These are phyloP conservation scores for Peucedramus taeniatus DNA, from an alignment of 2,113 vertebrate species.

Conservation along the genomic window DNA sequence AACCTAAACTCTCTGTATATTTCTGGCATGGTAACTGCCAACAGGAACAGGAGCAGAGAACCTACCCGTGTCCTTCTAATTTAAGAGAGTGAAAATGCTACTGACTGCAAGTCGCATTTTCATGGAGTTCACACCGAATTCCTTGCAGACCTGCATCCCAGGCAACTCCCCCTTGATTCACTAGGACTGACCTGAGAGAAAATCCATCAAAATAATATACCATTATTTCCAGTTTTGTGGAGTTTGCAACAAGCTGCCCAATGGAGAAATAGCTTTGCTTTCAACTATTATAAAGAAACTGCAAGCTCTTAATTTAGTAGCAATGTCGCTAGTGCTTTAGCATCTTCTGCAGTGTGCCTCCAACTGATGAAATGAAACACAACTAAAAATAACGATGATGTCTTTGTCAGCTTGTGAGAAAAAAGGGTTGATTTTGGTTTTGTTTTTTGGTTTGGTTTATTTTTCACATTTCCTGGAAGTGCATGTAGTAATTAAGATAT, in stretches of 20 bases:
- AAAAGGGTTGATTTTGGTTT: background rate
- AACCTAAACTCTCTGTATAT: background rate
- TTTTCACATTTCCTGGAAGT: background rate
- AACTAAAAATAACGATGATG: constrained; percentile 48
- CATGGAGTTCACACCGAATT: background rate
- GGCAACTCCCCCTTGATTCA: background rate
- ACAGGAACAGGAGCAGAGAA: background rate
- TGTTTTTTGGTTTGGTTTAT: background rate
- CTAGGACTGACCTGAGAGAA: background rate
- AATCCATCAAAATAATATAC: background rate
- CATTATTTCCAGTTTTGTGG: background rate
- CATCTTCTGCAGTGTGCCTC: constrained; percentile 17
- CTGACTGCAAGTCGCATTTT: constrained; percentile 27
- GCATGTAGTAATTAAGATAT: background rate
- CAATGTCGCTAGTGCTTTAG: background rate
- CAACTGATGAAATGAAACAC: constrained; percentile 32
- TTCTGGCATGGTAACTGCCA: background rate
- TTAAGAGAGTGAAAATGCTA: constrained; percentile 12
- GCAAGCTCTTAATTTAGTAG: constrained; percentile 36
- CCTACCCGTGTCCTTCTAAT: background rate
- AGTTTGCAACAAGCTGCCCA: background rate
- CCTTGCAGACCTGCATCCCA: background rate
- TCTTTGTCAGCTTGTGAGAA: constrained; percentile 45
- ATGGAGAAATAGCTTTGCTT: constrained; percentile 8
- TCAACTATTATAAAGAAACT: constrained; percentile 9